Base-by-base conservation (phyloP, 2,113 vertebrate species). In the Daphoenositta chrysoptera region DNA sequence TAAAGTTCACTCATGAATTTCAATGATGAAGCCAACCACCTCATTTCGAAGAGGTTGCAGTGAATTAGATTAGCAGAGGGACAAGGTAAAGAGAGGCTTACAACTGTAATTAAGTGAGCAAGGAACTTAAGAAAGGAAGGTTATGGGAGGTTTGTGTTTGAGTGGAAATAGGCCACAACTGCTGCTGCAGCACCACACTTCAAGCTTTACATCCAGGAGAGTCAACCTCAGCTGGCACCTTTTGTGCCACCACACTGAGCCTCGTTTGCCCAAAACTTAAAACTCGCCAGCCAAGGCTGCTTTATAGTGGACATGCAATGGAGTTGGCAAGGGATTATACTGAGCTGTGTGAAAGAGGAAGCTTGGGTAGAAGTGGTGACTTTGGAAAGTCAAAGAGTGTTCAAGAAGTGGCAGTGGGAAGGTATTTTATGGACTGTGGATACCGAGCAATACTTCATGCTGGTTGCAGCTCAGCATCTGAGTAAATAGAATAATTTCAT, bases 1-100 rank as follows among this genome's bases (percentile, higher is more conserved):
- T 66, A 66, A 93, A 86, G 33, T 76, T 86, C 66, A 63, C 14
- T 83, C 23, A 22, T n/a, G 10, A 80, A 63, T 93, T 83, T 91
- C 84, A 76, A 0, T 53, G 58, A 50, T 65, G 61, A 80, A 79
- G 35, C 11, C 30, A 68, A 54, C 14, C 47, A 44, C 48, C 45
- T 90, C 15, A 14, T 80, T 96, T 73, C 0, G 0, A 88, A 70
- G 63, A 94, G 23, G 18, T 7, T 84, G 37, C 28, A 31, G 53
- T 44, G 61, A 82, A 51, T 71, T 72, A 35, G 22, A 75, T 85
- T 78, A 82, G n/a, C 61, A 79, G 33, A 65, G 66, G 83, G 33
- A 57, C 63, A 77, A 73, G 15, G 39, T 54, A 69, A 87, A 76
- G 40, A 70, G 24, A 91, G 28, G 40, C 48, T 79, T 93, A 51